Evolutionary conservation across 2,113 vertebrate genomes (phyloP).

Genomic region (Telmatochromis sp.): DNA sequence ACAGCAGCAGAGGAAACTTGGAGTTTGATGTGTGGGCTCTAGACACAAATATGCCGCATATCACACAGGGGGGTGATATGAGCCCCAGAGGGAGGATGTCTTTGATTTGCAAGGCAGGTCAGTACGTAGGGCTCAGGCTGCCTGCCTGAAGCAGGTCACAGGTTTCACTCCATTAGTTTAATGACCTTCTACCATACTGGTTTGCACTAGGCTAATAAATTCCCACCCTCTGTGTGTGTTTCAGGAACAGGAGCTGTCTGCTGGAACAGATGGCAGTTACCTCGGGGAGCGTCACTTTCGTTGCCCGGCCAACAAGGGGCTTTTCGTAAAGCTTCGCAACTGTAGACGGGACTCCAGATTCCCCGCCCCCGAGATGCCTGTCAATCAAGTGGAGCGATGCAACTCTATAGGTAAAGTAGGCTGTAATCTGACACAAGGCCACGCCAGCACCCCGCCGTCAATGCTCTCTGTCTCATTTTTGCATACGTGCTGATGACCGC

Average conservation of each 20-base stretch:
- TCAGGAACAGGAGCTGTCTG: constrained; percentile 75
- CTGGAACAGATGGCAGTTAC: constrained; percentile 76
- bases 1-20: neutral
- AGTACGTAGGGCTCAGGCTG: neutral
- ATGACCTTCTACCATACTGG: neutral
- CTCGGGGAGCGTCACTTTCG: constrained; percentile 71
- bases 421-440: neutral
- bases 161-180: neutral
- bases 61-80: neutral
- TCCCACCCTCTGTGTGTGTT: neutral
- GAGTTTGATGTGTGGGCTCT: neutral
- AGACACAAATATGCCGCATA: neutral
- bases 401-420: constrained; percentile 73
- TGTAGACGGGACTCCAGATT: constrained; percentile 80
- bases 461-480: neutral
- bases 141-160: neutral
- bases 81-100: neutral
- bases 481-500: neutral
- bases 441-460: neutral
- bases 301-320: constrained; percentile 74
- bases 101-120: neutral
- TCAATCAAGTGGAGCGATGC: constrained; percentile 78
- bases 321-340: constrained; percentile 75
- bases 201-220: neutral
- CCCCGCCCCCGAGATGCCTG: constrained; percentile 60